Base-by-base conservation (phyloP, 2,888 invertebrate genomes). In the Pollenia amentaria region DNA sequence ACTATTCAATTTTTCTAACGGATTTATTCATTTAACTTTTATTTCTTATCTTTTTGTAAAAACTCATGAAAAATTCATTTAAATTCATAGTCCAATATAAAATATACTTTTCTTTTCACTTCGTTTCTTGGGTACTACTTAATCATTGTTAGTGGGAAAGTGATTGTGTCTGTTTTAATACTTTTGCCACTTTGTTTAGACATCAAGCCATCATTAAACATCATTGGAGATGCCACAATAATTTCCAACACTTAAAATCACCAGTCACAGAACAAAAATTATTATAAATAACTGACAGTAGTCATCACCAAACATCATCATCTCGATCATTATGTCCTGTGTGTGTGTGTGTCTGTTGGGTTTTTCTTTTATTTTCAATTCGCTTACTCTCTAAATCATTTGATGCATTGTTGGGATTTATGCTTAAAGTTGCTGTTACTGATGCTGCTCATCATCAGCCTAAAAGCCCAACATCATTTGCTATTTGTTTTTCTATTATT, bases 241-340 rank as follows among this genome's bases (percentile, higher is more conserved):
- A 80, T 79, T 83, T 86, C 65, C 76, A 81, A 84, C 80, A 81
- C 87, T 87, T 84, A 77, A 81, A 67, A 80, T 60, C 84, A 91
- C 89, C 91, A 91, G 92, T 92, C 84, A 87, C 90, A 82, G 75
- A 53, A 91, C 91, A 91, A 90, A 90, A 90, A 92, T 92, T 92
- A 90, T 92, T 92, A 92, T 92, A 92, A 92, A 92, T 92, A 92
- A 92, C 88, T 84, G 80, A 77, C 92, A 91, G 91, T 91, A 91
- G 90, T 91, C 92, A 91, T 90, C 90, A 77, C 38, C 42, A 78
- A 29, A 67, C 16, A 82, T 75, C 75, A 75, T 72, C 70, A 67
- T 69, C 72, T 73, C 55, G 62, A 60, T 76, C 81, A 79, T 70
- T 62, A 65, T 64, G 72, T 53, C 53, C 42, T 64, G 51, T 48